Evolutionary conservation across 2,113 vertebrate genomes (phyloP).

Genomic region (Chiloscyllium plagiosum): DNA sequence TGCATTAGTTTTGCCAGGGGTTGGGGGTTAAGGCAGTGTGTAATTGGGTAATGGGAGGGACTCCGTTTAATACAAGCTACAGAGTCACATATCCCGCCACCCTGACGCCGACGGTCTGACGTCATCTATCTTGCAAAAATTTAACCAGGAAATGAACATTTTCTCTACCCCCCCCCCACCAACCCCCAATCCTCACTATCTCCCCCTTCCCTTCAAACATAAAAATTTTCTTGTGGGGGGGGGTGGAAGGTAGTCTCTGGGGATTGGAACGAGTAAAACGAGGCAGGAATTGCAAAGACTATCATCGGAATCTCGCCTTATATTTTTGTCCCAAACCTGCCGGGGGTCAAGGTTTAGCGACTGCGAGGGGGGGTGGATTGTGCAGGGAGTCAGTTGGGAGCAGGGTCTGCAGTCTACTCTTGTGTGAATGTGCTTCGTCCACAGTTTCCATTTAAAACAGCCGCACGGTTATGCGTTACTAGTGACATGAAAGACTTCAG

Average conservation of each 20-base stretch:
- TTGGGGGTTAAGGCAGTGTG: conserved; percentile 49
- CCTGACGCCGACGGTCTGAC: conserved; percentile 78
- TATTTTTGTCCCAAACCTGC: background rate
- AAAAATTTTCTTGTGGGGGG: background rate
- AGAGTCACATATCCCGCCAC: conserved; percentile 67
- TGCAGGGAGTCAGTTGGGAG: background rate
- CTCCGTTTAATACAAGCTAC: conserved; percentile 51
- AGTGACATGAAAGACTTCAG: no score
- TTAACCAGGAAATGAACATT: conserved; percentile 74
- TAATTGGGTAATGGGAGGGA: conserved; percentile 63
- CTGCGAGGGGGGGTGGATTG: no score
- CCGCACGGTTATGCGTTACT: no score
- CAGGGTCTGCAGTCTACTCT: background rate
- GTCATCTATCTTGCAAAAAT: conserved; percentile 64
- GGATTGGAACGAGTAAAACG: background rate
- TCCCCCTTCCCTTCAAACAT: background rate
- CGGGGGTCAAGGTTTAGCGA: background rate
- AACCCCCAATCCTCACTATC: no score
- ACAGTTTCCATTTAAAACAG: no score
- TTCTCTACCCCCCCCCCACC: conserved; percentile 41
- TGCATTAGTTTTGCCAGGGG: background rate
- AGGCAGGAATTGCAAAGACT: background rate
- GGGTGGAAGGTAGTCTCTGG: background rate
- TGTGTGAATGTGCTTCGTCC: no score
- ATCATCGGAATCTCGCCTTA: background rate